Evolutionary conservation across 2,888 invertebrate genomes (phyloP).

Genomic region (Miltochrista miniata): DNA sequence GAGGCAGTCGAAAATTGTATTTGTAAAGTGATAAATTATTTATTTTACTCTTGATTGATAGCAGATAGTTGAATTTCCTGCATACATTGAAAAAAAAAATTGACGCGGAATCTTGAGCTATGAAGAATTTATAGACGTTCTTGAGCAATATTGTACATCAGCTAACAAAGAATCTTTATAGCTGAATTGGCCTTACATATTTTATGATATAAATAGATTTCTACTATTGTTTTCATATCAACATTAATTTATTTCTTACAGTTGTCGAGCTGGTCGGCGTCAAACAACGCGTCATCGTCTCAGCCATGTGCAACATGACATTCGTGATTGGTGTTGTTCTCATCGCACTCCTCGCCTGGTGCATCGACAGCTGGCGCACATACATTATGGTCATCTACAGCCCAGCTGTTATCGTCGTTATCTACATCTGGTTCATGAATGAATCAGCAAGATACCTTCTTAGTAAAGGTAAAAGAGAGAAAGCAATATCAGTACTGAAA

Average conservation of each 20-base stretch:
- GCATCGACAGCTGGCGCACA: slow-evolving; percentile 88
- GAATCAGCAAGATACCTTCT: slow-evolving; percentile 92
- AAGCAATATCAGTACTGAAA: slow-evolving; percentile 85
- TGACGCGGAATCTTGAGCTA: too few species aligned
- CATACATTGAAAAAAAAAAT: too few species aligned
- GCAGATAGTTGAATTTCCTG: too few species aligned
- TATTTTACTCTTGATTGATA: too few species aligned
- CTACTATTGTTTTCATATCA: slow-evolving; percentile 11
- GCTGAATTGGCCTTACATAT: not conserved
- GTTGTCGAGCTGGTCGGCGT: slow-evolving; percentile 92
- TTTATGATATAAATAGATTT: not conserved
- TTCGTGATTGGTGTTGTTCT: slow-evolving; percentile 90
- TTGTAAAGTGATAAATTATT: too few species aligned
- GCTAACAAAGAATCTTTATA: too few species aligned
- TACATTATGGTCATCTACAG: slow-evolving; percentile 87
- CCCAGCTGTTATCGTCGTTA: slow-evolving; percentile 86
- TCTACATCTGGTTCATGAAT: slow-evolving; percentile 89
- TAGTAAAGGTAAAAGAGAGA: slow-evolving; percentile 86
- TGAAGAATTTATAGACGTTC: too few species aligned
- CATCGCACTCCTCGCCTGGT: slow-evolving; percentile 88
- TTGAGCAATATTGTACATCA: too few species aligned
- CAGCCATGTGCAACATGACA: slow-evolving; percentile 88
- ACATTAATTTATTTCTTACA: slow-evolving; percentile 53
- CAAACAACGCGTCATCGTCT: slow-evolving; percentile 88
- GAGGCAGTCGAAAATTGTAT: too few species aligned